Conservation (phyloP, 2,113 vertebrate species). For the Melanerpes formicivorus region DNA sequence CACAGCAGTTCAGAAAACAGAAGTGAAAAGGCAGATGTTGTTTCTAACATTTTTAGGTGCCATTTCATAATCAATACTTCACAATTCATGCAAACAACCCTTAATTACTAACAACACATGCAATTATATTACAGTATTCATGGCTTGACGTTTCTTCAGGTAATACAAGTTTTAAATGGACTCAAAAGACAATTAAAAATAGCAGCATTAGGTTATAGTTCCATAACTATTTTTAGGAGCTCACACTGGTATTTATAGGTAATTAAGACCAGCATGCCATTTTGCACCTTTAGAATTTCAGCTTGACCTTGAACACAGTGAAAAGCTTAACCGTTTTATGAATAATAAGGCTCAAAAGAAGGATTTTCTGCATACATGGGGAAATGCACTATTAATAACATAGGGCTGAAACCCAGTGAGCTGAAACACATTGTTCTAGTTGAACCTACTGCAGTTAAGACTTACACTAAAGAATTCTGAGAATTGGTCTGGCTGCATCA, state of each 20-base stretch:
- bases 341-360: background rate
- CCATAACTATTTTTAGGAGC: background rate
- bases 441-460: background rate
- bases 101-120: background rate
- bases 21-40: background rate
- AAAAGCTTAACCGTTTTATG: background rate
- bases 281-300: background rate
- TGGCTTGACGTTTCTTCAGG: background rate
- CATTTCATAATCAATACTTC: background rate
- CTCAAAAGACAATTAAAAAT: background rate
- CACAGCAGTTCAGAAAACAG: background rate
- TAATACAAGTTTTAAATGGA: background rate
- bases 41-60: background rate
- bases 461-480: background rate
- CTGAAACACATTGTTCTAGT: background rate
- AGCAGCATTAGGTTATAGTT: background rate
- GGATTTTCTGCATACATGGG: background rate
- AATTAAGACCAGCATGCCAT: background rate
- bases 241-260: background rate
- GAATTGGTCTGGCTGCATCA: background rate
- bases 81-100: background rate
- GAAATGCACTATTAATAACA: background rate
- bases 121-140: background rate
- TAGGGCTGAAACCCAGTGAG: fast-evolving
- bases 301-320: background rate